phyloP scores from a whole-genome alignment of 1,140 invertebrate genomes.

The Lanistes nyassanus region DNA sequence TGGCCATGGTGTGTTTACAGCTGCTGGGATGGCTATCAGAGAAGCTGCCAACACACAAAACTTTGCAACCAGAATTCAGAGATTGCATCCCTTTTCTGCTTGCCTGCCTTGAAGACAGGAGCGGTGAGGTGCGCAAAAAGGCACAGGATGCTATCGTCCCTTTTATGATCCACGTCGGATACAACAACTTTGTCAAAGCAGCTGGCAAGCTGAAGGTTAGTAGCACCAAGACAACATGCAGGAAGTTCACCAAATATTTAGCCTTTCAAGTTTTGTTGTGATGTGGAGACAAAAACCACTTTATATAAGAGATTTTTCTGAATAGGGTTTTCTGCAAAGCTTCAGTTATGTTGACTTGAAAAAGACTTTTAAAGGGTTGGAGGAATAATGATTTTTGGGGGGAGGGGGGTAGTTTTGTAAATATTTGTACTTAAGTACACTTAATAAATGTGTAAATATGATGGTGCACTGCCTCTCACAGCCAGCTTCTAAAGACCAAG shows the following conservation, averaged over 20 bases:
- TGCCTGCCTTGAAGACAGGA: conserved; percentile 88
- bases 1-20: conserved; percentile 37
- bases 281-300: no score
- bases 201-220: conserved; percentile 73
- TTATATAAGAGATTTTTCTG: background rate
- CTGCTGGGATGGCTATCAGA: conserved; percentile 87
- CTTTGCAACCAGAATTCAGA: conserved; percentile 78
- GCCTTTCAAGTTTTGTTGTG: background rate
- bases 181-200: conserved; percentile 77
- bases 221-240: background rate
- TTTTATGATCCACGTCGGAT: conserved; percentile 93
- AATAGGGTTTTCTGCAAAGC: background rate
- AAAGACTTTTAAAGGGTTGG: no score
- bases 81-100: conserved; percentile 84
- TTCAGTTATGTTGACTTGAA: no score
- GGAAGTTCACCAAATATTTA: background rate
- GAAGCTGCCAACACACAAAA: conserved; percentile 78
- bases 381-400: no score
- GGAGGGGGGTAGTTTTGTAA: no score
- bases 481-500: conserved; percentile 84
- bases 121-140: conserved; percentile 89
- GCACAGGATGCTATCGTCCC: conserved; percentile 89
- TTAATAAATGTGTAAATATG: background rate
- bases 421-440: background rate
- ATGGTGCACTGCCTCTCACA: conserved; percentile 32